These are phyloP conservation scores for Caerostris extrusa DNA, from an alignment of 1,140 invertebrate genomes.

Conservation along the genomic window DNA sequence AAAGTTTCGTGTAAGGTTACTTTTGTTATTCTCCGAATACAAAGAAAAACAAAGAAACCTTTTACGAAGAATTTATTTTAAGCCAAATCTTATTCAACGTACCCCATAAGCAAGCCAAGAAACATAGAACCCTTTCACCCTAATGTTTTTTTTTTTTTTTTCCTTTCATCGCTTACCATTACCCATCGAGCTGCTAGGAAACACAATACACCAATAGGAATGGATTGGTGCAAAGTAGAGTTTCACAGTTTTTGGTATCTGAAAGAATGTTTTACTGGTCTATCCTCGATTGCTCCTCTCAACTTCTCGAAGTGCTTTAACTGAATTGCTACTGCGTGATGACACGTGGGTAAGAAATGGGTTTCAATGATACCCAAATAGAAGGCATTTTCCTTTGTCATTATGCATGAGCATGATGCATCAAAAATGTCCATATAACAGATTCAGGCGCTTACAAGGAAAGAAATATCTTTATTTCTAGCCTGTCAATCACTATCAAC, in stretches of 20 bases:
- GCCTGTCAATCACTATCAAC: too few relatives aligned
- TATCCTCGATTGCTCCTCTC: conserved; percentile 18
- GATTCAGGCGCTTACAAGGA: not conserved
- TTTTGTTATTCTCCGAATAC: not conserved
- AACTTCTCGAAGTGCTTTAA: conserved; percentile 37
- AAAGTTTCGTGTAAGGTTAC: not conserved
- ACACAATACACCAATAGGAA: conserved; percentile 32
- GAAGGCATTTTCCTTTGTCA: not conserved
- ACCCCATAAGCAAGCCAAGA: not conserved
- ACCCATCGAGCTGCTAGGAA: not conserved
- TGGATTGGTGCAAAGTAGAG: conserved; percentile 14
- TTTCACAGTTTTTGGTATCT: conserved; percentile 15
- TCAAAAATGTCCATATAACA: not conserved
- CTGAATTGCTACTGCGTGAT: conserved; percentile 32
- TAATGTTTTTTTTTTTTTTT: conserved; percentile 1
- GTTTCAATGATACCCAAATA: not conserved
- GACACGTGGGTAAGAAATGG: conserved; percentile 32
- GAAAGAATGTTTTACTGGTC: conserved; percentile 45
- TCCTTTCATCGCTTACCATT: not conserved
- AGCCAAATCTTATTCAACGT: conserved; percentile 5
- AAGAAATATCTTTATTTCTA: not conserved
- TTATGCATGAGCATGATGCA: not conserved
- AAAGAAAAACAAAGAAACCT: conserved; percentile 2
- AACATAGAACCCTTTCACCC: conserved; percentile 1
- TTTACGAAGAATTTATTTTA: conserved; percentile 10